These are phyloP conservation scores for Rousettus madagascariensis DNA, from an alignment of 2,797 vertebrate genomes.

Conservation along the genomic window DNA sequence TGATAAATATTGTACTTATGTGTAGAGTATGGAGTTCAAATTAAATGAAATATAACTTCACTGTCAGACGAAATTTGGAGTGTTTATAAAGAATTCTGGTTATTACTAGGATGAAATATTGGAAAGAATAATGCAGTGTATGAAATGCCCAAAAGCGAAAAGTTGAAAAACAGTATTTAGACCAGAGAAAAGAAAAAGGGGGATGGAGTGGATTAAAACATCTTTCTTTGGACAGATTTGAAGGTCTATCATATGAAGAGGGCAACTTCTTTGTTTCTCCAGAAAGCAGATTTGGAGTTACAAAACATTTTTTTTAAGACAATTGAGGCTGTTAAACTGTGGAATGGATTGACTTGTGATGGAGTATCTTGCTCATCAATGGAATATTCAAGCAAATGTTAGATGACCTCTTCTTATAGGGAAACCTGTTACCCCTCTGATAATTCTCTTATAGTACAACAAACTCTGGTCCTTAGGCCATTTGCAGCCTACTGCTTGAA, in stretches of 20 bases:
- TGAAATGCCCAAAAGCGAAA: not conserved
- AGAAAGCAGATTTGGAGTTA: not conserved
- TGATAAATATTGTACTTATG: not conserved
- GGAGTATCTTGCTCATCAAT: not conserved
- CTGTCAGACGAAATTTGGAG: not conserved
- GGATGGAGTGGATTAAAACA: not conserved
- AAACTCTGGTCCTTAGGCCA: not conserved
- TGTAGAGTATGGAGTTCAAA: not conserved
- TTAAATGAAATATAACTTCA: not conserved
- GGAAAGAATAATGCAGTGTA: not conserved
- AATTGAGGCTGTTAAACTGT: not conserved
- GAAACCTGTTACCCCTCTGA: not conserved
- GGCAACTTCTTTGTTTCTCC: not conserved
- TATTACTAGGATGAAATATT: constrained; percentile 13
- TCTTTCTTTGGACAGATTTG: not conserved
- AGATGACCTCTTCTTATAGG: not conserved
- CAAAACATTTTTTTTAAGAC: not conserved
- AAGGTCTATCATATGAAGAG: not conserved
- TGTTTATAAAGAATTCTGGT: not conserved
- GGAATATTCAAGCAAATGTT: not conserved
- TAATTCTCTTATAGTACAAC: not conserved
- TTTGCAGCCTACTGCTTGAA: not conserved
- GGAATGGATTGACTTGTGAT: not conserved
- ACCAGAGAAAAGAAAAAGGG: not conserved
- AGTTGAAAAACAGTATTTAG: not conserved